A percentile compares a stretch with the other conserved stretches of the same genome.
Conservation (phyloP, 2,888 invertebrate genomes). For the Leucophenga maculata region DNA sequence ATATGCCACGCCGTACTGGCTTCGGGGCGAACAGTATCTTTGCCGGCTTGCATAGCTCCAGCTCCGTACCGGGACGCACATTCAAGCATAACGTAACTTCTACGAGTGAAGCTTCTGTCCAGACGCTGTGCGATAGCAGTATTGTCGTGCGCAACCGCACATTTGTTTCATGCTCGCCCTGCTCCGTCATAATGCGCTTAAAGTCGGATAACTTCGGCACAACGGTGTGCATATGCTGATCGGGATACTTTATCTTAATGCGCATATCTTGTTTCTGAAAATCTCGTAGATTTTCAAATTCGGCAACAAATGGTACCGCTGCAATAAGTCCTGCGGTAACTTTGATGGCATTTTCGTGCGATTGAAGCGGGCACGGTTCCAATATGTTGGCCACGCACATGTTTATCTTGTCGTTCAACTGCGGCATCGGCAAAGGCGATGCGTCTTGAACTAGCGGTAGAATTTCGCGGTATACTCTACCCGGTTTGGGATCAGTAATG, state of each 20-base stretch:
- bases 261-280: constrained; percentile 81
- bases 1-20: constrained; percentile 87
- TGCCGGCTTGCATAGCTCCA: constrained; percentile 89
- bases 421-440: constrained; percentile 78
- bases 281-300: constrained; percentile 84
- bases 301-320: constrained; percentile 89
- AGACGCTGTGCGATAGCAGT: constrained; percentile 86
- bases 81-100: constrained; percentile 89
- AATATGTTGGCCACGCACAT: constrained; percentile 87
- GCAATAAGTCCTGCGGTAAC: constrained; percentile 94
- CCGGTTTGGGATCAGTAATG: constrained; percentile 88
- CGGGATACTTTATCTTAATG: constrained; percentile 92
- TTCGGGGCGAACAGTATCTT: constrained; percentile 91
- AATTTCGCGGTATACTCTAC: constrained; percentile 83
- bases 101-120: constrained; percentile 93
- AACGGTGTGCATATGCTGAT: constrained; percentile 88
- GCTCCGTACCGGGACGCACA: constrained; percentile 77
- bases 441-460: constrained; percentile 83
- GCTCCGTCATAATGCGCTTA: constrained; percentile 77
- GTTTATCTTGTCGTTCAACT: constrained; percentile 80
- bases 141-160: constrained; percentile 87
- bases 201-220: constrained; percentile 86
- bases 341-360: constrained; percentile 85
- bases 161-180: constrained; percentile 73
- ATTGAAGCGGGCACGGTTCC: constrained; percentile 86